phyloP scores from a whole-genome alignment of 1,140 invertebrate genomes.

The Drosophila ananassae region DNA sequence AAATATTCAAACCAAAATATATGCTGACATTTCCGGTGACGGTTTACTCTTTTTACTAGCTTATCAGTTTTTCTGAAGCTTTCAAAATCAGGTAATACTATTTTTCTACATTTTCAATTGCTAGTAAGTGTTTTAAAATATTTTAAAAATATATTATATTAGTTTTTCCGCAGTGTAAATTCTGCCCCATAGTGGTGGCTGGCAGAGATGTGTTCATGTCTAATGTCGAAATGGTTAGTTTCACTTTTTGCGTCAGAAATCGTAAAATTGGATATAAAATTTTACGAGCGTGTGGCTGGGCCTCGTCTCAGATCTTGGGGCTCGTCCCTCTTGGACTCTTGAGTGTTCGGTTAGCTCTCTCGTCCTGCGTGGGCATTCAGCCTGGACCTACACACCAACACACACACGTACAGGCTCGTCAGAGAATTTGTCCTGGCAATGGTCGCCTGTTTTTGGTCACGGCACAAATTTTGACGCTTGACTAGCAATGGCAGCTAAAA shows the following conservation, averaged over 20 bases:
- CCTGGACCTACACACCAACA: constrained; percentile 19
- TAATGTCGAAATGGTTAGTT: constrained; percentile 83
- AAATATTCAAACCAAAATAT: constrained; percentile 1
- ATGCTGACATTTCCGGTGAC: background rate
- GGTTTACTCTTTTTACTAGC: too few relatives aligned
- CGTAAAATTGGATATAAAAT: constrained; percentile 83
- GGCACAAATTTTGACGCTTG: constrained; percentile 79
- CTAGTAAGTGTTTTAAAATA: too few relatives aligned
- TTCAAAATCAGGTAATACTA: too few relatives aligned
- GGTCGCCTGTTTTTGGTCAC: constrained; percentile 74
- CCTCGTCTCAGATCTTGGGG: constrained; percentile 49
- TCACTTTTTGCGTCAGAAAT: constrained; percentile 82
- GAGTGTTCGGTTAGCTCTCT: constrained; percentile 66
- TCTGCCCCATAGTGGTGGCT: constrained; percentile 8
- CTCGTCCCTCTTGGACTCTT: constrained; percentile 11
- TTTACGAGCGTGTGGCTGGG: constrained; percentile 76
- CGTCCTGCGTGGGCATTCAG: constrained; percentile 26
- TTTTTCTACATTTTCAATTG: too few relatives aligned
- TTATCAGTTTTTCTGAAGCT: too few relatives aligned
- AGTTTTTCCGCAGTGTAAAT: constrained; percentile 18
- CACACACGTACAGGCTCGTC: constrained; percentile 5
- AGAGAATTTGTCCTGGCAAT: constrained; percentile 60
- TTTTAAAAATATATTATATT: too few relatives aligned
- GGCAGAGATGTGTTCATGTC: constrained; percentile 78
- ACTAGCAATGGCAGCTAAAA: constrained; percentile 71